Percentiles rank a stretch among this genome's conserved stretches.
These are phyloP conservation scores for Cyprinodon variegatus DNA, from an alignment of 2,113 vertebrate species.

Conservation along the genomic window DNA sequence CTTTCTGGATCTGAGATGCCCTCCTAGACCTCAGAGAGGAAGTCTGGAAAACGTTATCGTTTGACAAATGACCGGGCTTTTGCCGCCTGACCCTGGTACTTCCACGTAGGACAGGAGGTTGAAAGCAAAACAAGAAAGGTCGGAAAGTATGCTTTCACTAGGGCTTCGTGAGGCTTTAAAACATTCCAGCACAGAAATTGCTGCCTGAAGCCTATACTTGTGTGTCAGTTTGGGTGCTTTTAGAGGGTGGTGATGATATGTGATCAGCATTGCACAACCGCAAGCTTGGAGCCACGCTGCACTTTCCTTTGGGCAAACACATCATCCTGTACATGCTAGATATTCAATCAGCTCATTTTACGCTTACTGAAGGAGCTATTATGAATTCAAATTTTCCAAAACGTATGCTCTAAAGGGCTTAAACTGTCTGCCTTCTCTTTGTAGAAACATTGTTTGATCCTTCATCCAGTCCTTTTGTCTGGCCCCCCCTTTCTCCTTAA, in stretches of 20 bases:
- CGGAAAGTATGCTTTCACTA: slow-evolving; percentile 19
- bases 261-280: slow-evolving; percentile 8
- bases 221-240: slow-evolving; percentile 3
- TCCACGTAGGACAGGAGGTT: slow-evolving; percentile 52
- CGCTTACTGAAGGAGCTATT: neutral
- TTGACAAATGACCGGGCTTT: slow-evolving; percentile 71
- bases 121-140: slow-evolving; percentile 59
- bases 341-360: neutral
- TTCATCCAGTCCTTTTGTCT: slow-evolving; percentile 5
- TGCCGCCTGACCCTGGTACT: slow-evolving; percentile 57
- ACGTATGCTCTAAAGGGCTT: slow-evolving; percentile 7
- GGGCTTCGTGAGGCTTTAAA: slow-evolving; percentile 34
- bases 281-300: slow-evolving; percentile 8
- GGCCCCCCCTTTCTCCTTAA: slow-evolving; percentile 9
- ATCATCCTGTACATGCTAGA: neutral
- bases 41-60: slow-evolving; percentile 54
- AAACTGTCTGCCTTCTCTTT: slow-evolving; percentile 3
- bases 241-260: slow-evolving; percentile 24
- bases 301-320: neutral
- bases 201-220: slow-evolving; percentile 22
- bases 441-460: slow-evolving; percentile 24
- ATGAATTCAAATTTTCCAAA: neutral
- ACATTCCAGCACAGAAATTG: slow-evolving; percentile 19
- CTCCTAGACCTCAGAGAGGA: slow-evolving; percentile 32
- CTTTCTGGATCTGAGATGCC: slow-evolving; percentile 20